Evolutionary conservation across 2,888 invertebrate genomes (phyloP).

Genomic region (Conomelus anceps): DNA sequence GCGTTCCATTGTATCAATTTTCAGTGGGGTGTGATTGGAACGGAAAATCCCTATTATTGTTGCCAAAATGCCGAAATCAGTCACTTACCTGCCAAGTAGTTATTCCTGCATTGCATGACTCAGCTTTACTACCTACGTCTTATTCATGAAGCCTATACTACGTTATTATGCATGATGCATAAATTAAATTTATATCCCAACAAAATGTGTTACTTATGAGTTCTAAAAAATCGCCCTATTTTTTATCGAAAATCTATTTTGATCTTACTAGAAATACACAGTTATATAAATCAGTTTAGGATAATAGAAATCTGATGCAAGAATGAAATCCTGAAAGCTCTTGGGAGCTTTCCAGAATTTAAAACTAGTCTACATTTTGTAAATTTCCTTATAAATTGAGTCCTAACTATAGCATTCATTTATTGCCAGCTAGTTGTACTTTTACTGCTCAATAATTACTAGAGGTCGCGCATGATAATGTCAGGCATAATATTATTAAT

Average conservation of each 20-base stretch:
- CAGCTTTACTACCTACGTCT: not conserved
- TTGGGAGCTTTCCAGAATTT: not conserved
- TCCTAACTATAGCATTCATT: slow-evolving; percentile 19
- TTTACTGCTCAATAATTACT: no score
- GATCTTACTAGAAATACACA: not conserved
- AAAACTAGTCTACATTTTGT: not conserved
- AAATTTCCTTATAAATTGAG: not conserved
- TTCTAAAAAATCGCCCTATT: not conserved
- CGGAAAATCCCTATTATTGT: not conserved
- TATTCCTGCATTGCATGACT: not conserved
- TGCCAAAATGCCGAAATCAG: no score
- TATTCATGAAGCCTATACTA: not conserved
- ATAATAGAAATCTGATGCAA: not conserved
- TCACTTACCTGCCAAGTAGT: not conserved
- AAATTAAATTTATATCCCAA: not conserved
- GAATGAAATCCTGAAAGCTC: not conserved
- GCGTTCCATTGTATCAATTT: not conserved
- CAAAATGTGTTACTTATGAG: not conserved
- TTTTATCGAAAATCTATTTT: not conserved
- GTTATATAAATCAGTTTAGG: not conserved
- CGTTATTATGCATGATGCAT: not conserved
- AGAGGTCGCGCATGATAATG: no score
- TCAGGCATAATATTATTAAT: no score
- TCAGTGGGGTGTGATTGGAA: not conserved
- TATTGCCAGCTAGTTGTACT: no score